phyloP scores from a whole-genome alignment of 2,888 invertebrate species.

The Amphipoea lucens region DNA sequence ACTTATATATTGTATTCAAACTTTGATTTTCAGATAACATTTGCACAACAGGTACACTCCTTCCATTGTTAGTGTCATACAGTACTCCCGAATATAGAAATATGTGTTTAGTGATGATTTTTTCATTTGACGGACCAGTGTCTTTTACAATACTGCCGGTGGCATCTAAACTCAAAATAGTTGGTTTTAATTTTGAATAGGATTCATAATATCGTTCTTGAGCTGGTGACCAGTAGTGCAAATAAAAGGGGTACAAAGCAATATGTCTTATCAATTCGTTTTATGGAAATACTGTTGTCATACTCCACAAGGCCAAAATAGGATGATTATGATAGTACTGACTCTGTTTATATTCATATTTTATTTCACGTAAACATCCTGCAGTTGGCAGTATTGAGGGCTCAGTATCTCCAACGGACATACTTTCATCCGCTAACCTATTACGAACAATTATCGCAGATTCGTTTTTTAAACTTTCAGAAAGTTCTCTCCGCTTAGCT shows the following conservation, averaged over 20 bases:
- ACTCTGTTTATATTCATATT: constrained; percentile 3
- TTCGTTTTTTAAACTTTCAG: background rate
- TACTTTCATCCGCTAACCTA: constrained; percentile 1
- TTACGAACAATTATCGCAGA: background rate
- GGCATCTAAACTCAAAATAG: background rate
- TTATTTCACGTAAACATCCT: background rate
- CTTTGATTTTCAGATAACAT: background rate
- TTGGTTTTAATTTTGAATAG: background rate
- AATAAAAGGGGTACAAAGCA: background rate
- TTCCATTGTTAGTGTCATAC: too few species aligned
- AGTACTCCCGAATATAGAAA: background rate
- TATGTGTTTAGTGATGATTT: background rate
- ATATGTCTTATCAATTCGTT: background rate
- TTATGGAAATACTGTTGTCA: background rate
- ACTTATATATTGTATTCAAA: background rate
- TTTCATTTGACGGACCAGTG: background rate
- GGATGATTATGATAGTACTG: constrained; percentile 1
- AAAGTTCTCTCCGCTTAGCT: background rate
- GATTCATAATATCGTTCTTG: background rate
- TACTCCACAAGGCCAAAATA: background rate
- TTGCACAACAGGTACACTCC: background rate
- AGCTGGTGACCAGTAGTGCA: background rate
- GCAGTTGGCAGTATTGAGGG: constrained; percentile 2
- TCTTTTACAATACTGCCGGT: background rate
- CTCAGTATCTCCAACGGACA: background rate